Base-by-base conservation (phyloP, 1,140 invertebrate genomes). In the Muscidifurax raptorellus region DNA sequence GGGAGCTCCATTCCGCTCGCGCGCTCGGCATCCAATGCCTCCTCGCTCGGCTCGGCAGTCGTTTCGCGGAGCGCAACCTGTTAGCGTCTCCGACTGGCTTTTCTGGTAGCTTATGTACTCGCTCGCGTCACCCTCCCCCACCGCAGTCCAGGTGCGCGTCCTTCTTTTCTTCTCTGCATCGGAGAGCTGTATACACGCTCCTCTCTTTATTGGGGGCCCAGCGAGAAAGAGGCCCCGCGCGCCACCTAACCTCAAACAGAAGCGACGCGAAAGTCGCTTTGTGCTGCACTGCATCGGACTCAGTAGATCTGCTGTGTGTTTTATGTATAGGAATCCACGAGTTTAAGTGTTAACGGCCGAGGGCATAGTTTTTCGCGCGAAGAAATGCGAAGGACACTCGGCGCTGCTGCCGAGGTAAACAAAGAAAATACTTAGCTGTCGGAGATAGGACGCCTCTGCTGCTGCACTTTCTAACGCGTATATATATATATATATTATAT, bases 11-110 rank as follows among this genome's bases (percentile, higher is more conserved):
- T n/a, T 4, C 18, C 71, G 71, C 9, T 1, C 71, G 13, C 69
- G 30, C 15, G 9, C 27, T 13, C 28, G n/a, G 69, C 76, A 32
- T 52, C 32, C 69, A 77, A 71, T 85, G 47, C 66, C 66, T 82
- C 75, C 76, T 78, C 10, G 52, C 67, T 28, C 67, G 52, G 74
- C 64, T 72, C 71, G 25, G 76, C 90, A 91, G 91, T 92, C 85
- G 83, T 87, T 64, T 44, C 86, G 90, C 90, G 91, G 83, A 89
- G 90, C 87, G 90, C 88, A 88, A 88, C 81, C 82, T 81, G 88
- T 89, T 85, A 80, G 72, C 84, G 59, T 88, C 83, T 86, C 59
- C 0, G 15, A 40, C 67, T 47, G 22, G 79, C 22, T 25, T 30
- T 22, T 30, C 30, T 40, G 69, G 66, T 47, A 28, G 0, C 66